Percentiles rank a stretch among this genome's conserved stretches.
phyloP scores from a whole-genome alignment of 2,888 invertebrate species.

The Cistogaster globosa region DNA sequence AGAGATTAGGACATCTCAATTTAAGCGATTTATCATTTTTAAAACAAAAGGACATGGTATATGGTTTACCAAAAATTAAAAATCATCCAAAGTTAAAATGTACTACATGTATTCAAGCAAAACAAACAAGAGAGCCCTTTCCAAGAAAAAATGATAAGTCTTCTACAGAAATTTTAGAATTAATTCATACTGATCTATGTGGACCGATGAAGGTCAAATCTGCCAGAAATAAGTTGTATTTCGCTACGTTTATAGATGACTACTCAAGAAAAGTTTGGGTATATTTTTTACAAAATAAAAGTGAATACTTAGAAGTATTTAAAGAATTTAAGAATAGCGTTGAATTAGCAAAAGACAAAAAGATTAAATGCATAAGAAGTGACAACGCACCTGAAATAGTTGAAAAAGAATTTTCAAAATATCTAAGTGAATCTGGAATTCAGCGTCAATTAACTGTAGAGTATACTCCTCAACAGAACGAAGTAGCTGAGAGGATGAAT shows the following conservation, averaged over 20 bases:
- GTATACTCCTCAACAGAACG: conserved; percentile 61
- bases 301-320: neutral
- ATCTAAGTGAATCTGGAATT: conserved; percentile 26
- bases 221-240: conserved; percentile 23
- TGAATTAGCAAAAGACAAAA: conserved; percentile 4
- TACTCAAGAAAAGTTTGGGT: conserved; percentile 22
- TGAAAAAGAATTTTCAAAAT: no score
- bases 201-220: conserved; percentile 25
- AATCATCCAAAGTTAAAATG: neutral
- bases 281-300: conserved; percentile 11
- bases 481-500: conserved; percentile 58
- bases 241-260: conserved; percentile 23
- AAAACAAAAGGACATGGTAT: conserved; percentile 18
- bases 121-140: neutral
- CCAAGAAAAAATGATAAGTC: conserved; percentile 1
- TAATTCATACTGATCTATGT: conserved; percentile 12
- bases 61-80: conserved; percentile 27
- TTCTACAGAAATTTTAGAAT: neutral
- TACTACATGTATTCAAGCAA: neutral
- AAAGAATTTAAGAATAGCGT: neutral
- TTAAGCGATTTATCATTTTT: neutral
- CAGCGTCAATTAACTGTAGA: conserved; percentile 44
- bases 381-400: conserved; percentile 31
- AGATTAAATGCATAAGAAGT: conserved; percentile 26
- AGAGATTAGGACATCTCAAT: conserved; percentile 9